A percentile compares a stretch with the other conserved stretches of the same genome.
These are phyloP conservation scores for Dermatemys mawii DNA, from an alignment of 2,113 vertebrate species.

Conservation along the genomic window DNA sequence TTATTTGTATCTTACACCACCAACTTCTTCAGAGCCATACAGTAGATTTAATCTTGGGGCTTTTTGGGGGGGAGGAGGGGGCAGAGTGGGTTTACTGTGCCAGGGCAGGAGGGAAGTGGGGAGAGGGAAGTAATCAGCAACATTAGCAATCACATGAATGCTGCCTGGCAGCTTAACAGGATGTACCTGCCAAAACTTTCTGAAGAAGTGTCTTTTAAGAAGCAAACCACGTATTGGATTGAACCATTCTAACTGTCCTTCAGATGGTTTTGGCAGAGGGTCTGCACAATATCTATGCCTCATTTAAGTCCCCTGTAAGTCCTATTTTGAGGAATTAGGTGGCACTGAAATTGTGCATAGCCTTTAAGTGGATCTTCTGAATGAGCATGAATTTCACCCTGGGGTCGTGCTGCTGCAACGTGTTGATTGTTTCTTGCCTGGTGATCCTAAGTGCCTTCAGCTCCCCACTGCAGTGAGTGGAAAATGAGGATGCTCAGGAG, in stretches of 20 bases:
- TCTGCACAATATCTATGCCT: neutral
- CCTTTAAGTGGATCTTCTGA: neutral
- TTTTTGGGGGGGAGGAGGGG: conserved; percentile 6
- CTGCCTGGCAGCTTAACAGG: conserved; percentile 53
- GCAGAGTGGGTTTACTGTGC: no score
- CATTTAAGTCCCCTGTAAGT: conserved; percentile 8
- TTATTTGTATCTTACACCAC: conserved; percentile 18
- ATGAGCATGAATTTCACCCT: neutral
- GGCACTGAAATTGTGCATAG: neutral
- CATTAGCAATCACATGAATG: conserved; percentile 61
- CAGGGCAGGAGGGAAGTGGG: neutral
- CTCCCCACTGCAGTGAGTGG: neutral
- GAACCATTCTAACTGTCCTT: conserved; percentile 34
- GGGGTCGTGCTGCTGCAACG: accelerated
- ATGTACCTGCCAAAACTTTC: conserved; percentile 44
- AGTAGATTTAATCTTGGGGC: conserved; percentile 39
- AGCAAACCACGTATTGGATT: conserved; percentile 62
- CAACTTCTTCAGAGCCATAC: conserved; percentile 34
- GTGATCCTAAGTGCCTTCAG: neutral
- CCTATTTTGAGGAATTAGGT: conserved; percentile 8
- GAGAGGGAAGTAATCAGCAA: conserved; percentile 44
- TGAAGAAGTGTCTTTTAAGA: conserved; percentile 67
- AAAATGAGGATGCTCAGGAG: neutral
- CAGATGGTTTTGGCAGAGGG: conserved; percentile 46
- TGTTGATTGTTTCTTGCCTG: neutral